These are phyloP conservation scores for Cranoglanis bouderius DNA, from an alignment of 2,113 vertebrate species.

Conservation along the genomic window DNA sequence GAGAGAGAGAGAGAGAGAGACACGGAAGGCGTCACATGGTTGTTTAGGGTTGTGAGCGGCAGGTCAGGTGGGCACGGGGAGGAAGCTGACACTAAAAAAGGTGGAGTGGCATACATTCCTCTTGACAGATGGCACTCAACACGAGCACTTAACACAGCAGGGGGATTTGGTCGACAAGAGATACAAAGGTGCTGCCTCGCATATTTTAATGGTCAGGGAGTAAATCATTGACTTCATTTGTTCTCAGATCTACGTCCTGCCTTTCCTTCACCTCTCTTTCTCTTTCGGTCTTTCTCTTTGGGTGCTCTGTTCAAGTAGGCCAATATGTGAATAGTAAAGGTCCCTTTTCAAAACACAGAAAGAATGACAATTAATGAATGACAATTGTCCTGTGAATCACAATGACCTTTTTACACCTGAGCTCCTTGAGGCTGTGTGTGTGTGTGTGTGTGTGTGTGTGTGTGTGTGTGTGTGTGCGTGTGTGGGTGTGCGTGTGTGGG, in stretches of 20 bases:
- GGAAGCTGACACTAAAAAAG: conserved; percentile 40
- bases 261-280: neutral
- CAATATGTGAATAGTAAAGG: conserved; percentile 46
- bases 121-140: conserved; percentile 44
- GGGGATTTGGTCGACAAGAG: conserved; percentile 39
- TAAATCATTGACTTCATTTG: conserved; percentile 38
- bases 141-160: conserved; percentile 42
- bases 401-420: conserved; percentile 41
- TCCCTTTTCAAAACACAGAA: conserved; percentile 47
- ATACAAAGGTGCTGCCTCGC: conserved; percentile 4
- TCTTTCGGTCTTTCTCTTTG: neutral
- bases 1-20: conserved; percentile 9
- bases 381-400: neutral
- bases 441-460: neutral
- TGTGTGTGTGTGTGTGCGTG: neutral
- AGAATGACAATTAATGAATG: conserved; percentile 42
- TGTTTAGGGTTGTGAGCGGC: conserved; percentile 13
- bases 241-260: conserved; percentile 7
- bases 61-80: conserved; percentile 30
- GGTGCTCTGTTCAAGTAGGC: conserved; percentile 40
- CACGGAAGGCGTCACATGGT: conserved; percentile 8
- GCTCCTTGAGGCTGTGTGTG: neutral
- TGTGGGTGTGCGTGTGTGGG: neutral
- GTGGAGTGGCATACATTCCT: conserved; percentile 11
- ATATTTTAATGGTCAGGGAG: conserved; percentile 23